Base-by-base conservation (phyloP, 1,140 invertebrate species). In the Scaptomyza graminum region DNA sequence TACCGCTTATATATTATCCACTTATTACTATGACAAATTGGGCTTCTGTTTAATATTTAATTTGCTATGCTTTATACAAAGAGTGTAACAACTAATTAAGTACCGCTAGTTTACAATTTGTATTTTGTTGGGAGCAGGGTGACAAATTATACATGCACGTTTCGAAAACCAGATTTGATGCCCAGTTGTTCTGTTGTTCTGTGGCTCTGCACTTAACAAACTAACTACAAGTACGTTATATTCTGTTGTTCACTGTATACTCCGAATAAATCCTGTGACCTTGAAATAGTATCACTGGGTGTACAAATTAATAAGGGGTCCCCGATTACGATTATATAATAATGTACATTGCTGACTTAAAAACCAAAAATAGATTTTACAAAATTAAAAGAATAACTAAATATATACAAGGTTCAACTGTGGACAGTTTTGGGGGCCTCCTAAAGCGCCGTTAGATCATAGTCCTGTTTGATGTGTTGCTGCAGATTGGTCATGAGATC, bases 381-480 rank as follows among this genome's bases (percentile, higher is more conserved):
- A 18, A 50, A 22, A 16, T n/a, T 1, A 51, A 50, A 16, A 39
- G 13, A 55, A 65, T 57, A 65, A 72, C 61, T 72, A 41, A 71
- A 75, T 65, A 55, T 75, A 28, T 55, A 68, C 70, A 62, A 56
- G 62, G 56, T 50, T 60, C 39, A 65, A 16, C 22, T 59, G 16
- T 18, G 47, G 25, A 15, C 16, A 28, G 8, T n/a, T 8, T 5
- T 1, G 4, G 39, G 25, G 13, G 37, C 39, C 12, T 73, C 69
- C 95, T 95, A 96, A 92, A 96, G 94, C 7, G 95, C 92, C 56
- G 95, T 96, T 39, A 96, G 93, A 59, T 94, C 95, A 75, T 96
- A 96, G 75, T 96, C 95, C 54, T 95, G 94, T 92, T 95, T 95
- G 67, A 95, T 94, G 50, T 93, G 89, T 41, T 90, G 76, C 64